phyloP scores from a whole-genome alignment of 2,797 vertebrate species.

The Danio tinwini region DNA sequence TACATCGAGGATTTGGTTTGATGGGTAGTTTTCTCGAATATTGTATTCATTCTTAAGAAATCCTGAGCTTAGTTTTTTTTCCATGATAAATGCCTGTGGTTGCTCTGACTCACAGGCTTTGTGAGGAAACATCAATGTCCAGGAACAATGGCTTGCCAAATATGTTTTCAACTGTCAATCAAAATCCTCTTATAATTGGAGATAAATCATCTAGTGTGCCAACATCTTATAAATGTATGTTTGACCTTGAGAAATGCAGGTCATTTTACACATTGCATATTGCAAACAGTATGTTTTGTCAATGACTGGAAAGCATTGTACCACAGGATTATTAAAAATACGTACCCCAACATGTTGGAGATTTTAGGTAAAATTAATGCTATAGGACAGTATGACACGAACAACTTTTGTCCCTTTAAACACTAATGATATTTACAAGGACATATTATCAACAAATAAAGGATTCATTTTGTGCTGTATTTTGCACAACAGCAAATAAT shows the following conservation, averaged over 20 bases:
- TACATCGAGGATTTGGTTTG: constrained; percentile 18
- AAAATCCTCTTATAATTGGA: background rate
- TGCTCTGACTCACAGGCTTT: constrained; percentile 9
- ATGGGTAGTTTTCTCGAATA: background rate
- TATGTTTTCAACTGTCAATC: background rate
- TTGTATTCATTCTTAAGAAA: constrained; percentile 7
- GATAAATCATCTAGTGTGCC: background rate
- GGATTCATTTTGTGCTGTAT: too few relatives aligned
- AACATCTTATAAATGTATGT: background rate
- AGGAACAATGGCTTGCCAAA: constrained; percentile 7
- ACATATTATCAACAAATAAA: too few relatives aligned
- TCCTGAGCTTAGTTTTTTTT: background rate
- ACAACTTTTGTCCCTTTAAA: too few relatives aligned
- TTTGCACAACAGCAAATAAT: too few relatives aligned
- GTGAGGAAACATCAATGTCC: background rate
- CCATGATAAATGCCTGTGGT: background rate
- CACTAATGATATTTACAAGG: too few relatives aligned
- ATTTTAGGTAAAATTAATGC: too few relatives aligned
- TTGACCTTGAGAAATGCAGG: constrained; percentile 4
- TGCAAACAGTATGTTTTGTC: background rate
- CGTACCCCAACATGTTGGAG: too few relatives aligned
- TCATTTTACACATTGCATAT: background rate
- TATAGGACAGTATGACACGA: too few relatives aligned
- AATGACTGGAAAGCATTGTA: constrained; percentile 3
- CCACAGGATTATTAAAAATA: too few relatives aligned